These are phyloP conservation scores for Tipula confusa DNA, from an alignment of 2,888 invertebrate genomes.

Conservation along the genomic window DNA sequence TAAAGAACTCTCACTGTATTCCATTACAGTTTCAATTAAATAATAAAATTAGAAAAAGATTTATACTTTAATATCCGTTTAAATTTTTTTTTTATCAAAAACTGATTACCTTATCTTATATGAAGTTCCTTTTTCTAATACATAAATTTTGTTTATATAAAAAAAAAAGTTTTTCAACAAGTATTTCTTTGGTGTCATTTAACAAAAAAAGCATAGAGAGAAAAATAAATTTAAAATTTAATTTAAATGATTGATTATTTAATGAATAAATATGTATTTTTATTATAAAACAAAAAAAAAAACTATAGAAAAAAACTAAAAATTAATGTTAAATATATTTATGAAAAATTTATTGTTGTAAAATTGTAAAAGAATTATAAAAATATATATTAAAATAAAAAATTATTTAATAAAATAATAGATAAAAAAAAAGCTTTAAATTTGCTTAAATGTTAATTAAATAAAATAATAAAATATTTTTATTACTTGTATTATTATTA, in stretches of 20 bases:
- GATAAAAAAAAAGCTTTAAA: conserved; percentile 15
- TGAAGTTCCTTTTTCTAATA: neutral
- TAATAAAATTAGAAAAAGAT: too few relatives aligned
- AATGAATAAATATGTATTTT: conserved; percentile 8
- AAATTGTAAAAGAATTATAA: conserved; percentile 8
- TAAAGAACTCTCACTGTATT: too few relatives aligned
- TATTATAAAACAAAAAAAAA: neutral
- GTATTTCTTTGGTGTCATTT: conserved; percentile 7
- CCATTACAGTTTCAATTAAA: too few relatives aligned
- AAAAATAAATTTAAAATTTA: neutral
- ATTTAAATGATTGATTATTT: neutral
- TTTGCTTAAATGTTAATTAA: conserved; percentile 16
- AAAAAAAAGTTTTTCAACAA: neutral
- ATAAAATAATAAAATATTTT: neutral
- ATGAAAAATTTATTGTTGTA: conserved; percentile 12
- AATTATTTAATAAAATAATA: neutral
- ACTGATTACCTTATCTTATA: neutral
- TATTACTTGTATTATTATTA: neutral
- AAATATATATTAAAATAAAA: neutral
- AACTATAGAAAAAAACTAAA: neutral
- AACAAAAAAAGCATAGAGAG: neutral
- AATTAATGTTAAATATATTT: conserved; percentile 3
- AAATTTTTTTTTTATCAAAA: too few relatives aligned
- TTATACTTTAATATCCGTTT: too few relatives aligned
- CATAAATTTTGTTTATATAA: neutral